Evolutionary conservation across 2,888 invertebrate genomes (phyloP).

Genomic region (Heteromurus nitidus): DNA sequence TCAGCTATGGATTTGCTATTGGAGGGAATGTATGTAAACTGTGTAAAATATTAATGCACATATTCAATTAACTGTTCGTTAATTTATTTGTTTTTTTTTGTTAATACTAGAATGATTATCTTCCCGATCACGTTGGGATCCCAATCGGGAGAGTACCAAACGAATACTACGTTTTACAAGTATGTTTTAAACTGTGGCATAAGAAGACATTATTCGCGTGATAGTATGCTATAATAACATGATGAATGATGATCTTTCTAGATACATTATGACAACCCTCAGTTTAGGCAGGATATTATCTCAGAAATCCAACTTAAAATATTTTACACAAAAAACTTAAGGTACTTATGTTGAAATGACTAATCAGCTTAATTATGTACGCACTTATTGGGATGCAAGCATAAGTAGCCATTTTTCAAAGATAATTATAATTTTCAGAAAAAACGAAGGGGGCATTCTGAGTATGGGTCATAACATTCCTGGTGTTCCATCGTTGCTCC

Average conservation of each 20-base stretch:
- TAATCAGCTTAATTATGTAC: no score
- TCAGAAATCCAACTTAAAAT: not conserved
- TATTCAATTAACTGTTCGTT: no score
- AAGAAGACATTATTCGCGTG: no score
- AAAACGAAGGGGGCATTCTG: not conserved
- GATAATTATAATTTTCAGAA: not conserved
- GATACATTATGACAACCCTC: constrained; percentile 5
- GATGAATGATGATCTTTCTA: not conserved
- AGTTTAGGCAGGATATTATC: not conserved
- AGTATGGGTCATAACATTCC: constrained; percentile 19
- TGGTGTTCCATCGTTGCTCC: not conserved
- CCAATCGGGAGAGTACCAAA: constrained; percentile 4
- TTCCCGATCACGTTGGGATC: constrained; percentile 59
- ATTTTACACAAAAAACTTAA: not conserved
- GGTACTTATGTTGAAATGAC: not conserved
- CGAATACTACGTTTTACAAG: constrained; percentile 11
- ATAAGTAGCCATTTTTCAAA: not conserved
- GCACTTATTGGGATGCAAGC: not conserved
- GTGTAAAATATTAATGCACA: not conserved
- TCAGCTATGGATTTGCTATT: not conserved
- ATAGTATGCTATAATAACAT: not conserved
- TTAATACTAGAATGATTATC: not conserved
- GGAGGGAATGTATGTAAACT: not conserved
- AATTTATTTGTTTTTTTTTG: not conserved
- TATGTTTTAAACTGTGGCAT: no score